phyloP scores from a whole-genome alignment of 1,140 invertebrate genomes.

The Pemphigus obesinymphae region DNA sequence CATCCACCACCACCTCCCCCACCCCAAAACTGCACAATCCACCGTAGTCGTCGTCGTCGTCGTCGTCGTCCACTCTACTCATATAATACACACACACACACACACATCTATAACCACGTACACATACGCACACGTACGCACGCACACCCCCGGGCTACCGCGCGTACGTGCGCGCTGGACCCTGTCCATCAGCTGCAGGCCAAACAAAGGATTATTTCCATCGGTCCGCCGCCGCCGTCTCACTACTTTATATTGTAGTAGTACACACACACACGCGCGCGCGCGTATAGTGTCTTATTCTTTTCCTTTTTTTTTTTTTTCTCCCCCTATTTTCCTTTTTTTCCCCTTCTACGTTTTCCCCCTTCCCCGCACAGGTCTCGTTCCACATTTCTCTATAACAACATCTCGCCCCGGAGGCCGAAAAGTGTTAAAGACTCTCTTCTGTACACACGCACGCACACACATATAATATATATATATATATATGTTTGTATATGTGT shows the following conservation, averaged over 20 bases:
- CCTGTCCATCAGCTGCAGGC: constrained; percentile 40
- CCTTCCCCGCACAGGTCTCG: background rate
- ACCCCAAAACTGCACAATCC: too few species aligned
- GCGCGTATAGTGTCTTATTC: background rate
- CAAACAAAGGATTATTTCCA: constrained; percentile 41
- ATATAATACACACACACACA: background rate
- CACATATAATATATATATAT: background rate
- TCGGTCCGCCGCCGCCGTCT: constrained; percentile 20
- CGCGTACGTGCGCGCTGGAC: constrained; percentile 38
- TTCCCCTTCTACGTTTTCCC: too few species aligned
- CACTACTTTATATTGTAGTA: constrained; percentile 11
- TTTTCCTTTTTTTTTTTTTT: background rate
- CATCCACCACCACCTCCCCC: too few species aligned
- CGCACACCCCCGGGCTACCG: background rate
- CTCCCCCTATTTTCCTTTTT: too few species aligned
- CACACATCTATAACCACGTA: too few species aligned
- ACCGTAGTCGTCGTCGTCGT: too few species aligned
- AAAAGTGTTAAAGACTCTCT: constrained; percentile 5
- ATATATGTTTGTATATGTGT: background rate
- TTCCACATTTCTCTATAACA: background rate
- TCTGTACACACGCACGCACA: background rate
- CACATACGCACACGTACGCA: background rate
- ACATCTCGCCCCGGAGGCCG: background rate
- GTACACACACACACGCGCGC: background rate
- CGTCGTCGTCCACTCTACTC: background rate